Evolutionary conservation across 64 coral and sea anemone species (phyloP).

Genomic region (Trachythela sp.): DNA sequence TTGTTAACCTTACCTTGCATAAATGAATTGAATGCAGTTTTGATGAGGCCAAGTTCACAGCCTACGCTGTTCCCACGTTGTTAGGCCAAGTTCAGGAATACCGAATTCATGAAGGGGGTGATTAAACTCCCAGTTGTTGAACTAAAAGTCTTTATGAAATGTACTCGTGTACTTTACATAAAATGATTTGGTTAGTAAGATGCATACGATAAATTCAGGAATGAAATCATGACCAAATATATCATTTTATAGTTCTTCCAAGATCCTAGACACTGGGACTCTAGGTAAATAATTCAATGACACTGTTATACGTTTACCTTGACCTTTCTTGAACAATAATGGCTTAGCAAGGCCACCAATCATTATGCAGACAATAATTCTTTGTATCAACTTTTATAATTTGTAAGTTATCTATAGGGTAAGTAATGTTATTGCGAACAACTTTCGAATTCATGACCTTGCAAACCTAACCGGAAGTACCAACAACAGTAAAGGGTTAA

Average conservation of each 20-base stretch:
- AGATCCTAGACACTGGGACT: too few relatives aligned
- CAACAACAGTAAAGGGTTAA: neutral
- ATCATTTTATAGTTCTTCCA: neutral
- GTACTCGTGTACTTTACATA: neutral
- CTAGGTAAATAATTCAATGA: neutral
- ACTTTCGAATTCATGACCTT: neutral
- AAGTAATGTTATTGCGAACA: neutral
- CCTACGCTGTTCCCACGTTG: neutral
- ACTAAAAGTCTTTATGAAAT: neutral
- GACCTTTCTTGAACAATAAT: neutral
- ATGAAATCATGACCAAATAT: too few relatives aligned
- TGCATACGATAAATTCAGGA: too few relatives aligned
- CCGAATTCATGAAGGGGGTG: neutral
- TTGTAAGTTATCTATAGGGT: too few relatives aligned
- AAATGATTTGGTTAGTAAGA: neutral
- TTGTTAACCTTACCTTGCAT: neutral
- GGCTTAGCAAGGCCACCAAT: neutral
- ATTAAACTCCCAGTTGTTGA: neutral
- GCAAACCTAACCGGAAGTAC: neutral
- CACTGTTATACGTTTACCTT: neutral
- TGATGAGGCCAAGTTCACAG: slow-evolving; percentile 1
- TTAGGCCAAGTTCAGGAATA: neutral
- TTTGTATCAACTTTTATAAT: too few relatives aligned
- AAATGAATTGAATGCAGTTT: too few relatives aligned
- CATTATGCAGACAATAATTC: neutral